Conservation (phyloP, 1,140 invertebrate genomes). For the Leptopilina clavipes region DNA sequence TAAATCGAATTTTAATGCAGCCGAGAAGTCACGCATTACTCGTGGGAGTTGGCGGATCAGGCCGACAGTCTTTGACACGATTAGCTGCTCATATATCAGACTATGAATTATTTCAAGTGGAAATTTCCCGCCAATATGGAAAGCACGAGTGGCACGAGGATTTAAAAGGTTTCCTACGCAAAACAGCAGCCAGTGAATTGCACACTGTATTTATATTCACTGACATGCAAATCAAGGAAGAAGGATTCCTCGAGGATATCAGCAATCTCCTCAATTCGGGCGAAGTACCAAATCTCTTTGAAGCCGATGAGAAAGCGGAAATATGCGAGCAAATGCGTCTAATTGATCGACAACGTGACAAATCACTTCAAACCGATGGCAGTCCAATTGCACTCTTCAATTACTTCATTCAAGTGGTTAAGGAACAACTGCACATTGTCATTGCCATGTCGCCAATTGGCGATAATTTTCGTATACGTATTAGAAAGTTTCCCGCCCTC, state of each 20-base stretch:
- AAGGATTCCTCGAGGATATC: constrained; percentile 94
- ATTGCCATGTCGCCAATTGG: constrained; percentile 96
- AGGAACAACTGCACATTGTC: constrained; percentile 93
- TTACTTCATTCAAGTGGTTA: constrained; percentile 90
- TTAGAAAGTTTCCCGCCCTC: constrained; percentile 94
- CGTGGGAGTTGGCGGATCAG: constrained; percentile 93
- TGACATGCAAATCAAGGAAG: constrained; percentile 95
- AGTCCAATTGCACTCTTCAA: constrained; percentile 92
- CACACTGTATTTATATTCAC: constrained; percentile 94
- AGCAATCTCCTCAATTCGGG: constrained; percentile 95
- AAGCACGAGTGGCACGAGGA: constrained; percentile 93
- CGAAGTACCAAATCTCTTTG: constrained; percentile 94
- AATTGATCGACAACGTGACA: constrained; percentile 92
- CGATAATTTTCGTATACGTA: constrained; percentile 85
- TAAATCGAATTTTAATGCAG: constrained; percentile 93
- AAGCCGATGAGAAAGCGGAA: constrained; percentile 91
- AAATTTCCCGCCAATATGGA: constrained; percentile 92
- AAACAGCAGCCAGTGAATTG: constrained; percentile 88
- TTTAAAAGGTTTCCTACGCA: constrained; percentile 86
- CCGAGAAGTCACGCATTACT: constrained; percentile 89
- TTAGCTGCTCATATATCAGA: constrained; percentile 94
- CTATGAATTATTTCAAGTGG: constrained; percentile 93
- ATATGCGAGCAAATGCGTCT: constrained; percentile 95
- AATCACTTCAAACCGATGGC: constrained; percentile 92
- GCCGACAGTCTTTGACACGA: constrained; percentile 90